Evolutionary conservation across 1,140 invertebrate genomes (phyloP).

Genomic region (Colletes gigas): DNA sequence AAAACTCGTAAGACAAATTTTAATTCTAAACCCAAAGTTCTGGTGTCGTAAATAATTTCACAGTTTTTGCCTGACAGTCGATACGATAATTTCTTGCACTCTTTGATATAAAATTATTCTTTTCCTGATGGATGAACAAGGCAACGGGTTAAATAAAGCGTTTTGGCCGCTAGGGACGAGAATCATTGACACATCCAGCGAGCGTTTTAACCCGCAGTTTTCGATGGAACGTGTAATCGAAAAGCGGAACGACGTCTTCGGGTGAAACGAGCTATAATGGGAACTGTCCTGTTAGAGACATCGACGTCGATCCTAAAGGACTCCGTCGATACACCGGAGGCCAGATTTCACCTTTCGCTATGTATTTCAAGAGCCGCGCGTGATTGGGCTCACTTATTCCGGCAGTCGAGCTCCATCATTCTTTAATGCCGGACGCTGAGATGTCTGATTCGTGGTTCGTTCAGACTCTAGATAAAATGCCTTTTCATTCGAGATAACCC

Average conservation of each 20-base stretch:
- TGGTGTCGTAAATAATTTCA: no score
- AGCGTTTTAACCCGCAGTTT: not conserved
- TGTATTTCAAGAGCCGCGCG: not conserved
- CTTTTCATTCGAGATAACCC: conserved; percentile 26
- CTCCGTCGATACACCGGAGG: no score
- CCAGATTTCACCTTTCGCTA: not conserved
- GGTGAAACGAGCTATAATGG: not conserved
- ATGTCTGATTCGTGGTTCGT: not conserved
- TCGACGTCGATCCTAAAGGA: not conserved
- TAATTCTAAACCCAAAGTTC: no score
- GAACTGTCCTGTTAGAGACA: not conserved
- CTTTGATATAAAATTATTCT: no score
- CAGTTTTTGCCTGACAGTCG: no score
- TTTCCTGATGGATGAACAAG: no score
- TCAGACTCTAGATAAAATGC: not conserved
- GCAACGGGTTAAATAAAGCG: not conserved
- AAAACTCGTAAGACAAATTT: no score
- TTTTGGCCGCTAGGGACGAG: not conserved
- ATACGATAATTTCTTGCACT: no score
- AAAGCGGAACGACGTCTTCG: not conserved
- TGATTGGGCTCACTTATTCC: not conserved
- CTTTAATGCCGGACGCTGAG: not conserved
- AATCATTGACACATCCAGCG: not conserved
- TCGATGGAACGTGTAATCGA: conserved; percentile 8
- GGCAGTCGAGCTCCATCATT: not conserved